A percentile compares a stretch with the other conserved stretches of the same genome.
Conservation (phyloP, 2,797 vertebrate species). For the Syngnathus acus region DNA sequence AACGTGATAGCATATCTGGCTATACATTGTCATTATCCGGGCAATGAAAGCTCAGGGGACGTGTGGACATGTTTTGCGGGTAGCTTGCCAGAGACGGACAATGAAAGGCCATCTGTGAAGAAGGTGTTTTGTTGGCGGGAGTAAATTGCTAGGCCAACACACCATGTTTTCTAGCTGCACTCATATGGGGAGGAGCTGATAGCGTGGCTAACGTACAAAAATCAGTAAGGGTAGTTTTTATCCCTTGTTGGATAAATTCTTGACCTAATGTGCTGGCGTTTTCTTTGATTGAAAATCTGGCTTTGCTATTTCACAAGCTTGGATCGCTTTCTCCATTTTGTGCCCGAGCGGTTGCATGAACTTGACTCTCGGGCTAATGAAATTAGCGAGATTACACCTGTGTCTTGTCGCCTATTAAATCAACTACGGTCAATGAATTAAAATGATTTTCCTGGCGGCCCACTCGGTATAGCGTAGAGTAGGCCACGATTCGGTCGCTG, state of each 20-base stretch:
- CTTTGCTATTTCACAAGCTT: no score
- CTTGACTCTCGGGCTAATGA: not conserved
- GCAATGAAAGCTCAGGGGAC: slow-evolving; percentile 6
- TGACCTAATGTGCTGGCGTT: no score
- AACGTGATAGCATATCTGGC: slow-evolving; percentile 31
- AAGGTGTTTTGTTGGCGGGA: not conserved
- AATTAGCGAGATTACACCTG: not conserved
- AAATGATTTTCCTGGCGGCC: not conserved
- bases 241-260: no score
- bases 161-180: not conserved
- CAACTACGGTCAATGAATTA: not conserved
- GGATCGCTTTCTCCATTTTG: not conserved
- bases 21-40: slow-evolving; percentile 1
- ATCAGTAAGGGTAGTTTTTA: no score
- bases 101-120: slow-evolving; percentile 5
- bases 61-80: slow-evolving; percentile 21
- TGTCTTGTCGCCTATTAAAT: not conserved
- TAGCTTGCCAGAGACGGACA: slow-evolving; percentile 11
- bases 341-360: not conserved
- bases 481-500: not conserved
- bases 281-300: no score
- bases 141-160: not conserved
- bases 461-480: not conserved
- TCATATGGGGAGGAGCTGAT: not conserved
- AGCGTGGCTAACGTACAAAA: not conserved